phyloP scores from a whole-genome alignment of 2,797 vertebrate species.

The Lepus oiostolus region DNA sequence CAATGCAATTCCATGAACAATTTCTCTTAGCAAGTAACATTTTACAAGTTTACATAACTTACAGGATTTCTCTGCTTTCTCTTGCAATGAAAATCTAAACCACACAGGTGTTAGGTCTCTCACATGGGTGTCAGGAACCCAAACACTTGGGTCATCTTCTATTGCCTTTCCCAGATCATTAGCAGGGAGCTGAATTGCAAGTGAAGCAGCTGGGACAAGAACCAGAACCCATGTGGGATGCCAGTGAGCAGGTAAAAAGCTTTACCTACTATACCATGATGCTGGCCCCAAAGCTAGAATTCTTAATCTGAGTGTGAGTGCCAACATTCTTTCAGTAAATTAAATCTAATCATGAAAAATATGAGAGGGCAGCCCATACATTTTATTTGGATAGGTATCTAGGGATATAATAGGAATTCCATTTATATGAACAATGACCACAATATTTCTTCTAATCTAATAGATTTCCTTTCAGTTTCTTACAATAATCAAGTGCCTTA shows the following conservation, averaged over 20 bases:
- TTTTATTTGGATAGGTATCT: background rate
- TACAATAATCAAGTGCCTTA: background rate
- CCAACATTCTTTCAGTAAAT: background rate
- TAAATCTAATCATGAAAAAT: background rate
- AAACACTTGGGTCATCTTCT: no score
- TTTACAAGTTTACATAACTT: background rate
- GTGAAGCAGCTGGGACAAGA: no score
- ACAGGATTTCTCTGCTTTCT: background rate
- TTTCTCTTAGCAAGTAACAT: constrained; percentile 9
- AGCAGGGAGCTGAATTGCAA: no score
- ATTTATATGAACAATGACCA: background rate
- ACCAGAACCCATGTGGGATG: no score
- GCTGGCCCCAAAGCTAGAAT: background rate
- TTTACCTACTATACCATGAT: no score
- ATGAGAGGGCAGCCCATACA: background rate
- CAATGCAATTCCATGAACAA: background rate
- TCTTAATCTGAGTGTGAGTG: background rate
- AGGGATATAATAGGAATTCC: background rate
- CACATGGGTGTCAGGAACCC: no score
- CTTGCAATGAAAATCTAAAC: background rate
- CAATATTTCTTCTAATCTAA: background rate
- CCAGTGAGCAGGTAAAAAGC: no score
- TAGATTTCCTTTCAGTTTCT: background rate
- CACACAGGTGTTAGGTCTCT: no score
- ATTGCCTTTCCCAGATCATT: no score